These are phyloP conservation scores for Ophthalmolycus amberensis DNA, from an alignment of 2,113 vertebrate species.

Conservation along the genomic window DNA sequence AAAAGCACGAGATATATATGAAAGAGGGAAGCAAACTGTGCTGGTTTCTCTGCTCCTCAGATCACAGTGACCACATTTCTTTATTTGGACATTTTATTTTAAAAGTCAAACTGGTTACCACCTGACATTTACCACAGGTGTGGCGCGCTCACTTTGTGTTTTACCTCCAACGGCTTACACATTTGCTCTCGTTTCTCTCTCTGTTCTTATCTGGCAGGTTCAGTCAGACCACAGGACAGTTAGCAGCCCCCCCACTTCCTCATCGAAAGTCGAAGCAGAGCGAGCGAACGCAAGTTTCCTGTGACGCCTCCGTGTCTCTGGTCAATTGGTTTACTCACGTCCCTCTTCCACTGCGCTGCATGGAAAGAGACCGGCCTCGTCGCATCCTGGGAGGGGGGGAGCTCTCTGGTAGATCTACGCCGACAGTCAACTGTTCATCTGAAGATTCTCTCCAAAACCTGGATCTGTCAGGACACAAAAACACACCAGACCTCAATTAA, in stretches of 20 bases:
- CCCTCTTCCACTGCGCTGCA: constrained; percentile 35
- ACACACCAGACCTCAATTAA: background rate
- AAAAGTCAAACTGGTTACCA: background rate
- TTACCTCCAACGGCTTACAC: constrained; percentile 8
- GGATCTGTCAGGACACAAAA: constrained; percentile 19
- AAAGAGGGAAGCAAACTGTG: constrained; percentile 24
- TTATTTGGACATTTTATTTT: background rate
- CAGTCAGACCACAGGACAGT: constrained; percentile 72
- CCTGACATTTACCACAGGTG: constrained; percentile 27
- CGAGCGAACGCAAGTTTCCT: constrained; percentile 67
- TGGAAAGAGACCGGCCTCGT: constrained; percentile 26
- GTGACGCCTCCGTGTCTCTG: constrained; percentile 70
- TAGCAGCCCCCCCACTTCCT: constrained; percentile 73
- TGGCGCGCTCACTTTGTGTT: background rate
- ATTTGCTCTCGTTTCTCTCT: constrained; percentile 40
- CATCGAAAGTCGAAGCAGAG: constrained; percentile 60
- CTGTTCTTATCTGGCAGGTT: constrained; percentile 63
- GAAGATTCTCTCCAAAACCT: constrained; percentile 1
- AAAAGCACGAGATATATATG: constrained; percentile 42
- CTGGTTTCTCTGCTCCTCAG: constrained; percentile 7
- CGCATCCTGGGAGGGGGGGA: background rate
- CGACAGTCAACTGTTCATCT: constrained; percentile 12
- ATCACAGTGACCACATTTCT: constrained; percentile 2
- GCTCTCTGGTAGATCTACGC: background rate
- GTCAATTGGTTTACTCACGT: constrained; percentile 61